phyloP scores from a whole-genome alignment of 2,113 vertebrate species.

The Microtus ochrogaster region DNA sequence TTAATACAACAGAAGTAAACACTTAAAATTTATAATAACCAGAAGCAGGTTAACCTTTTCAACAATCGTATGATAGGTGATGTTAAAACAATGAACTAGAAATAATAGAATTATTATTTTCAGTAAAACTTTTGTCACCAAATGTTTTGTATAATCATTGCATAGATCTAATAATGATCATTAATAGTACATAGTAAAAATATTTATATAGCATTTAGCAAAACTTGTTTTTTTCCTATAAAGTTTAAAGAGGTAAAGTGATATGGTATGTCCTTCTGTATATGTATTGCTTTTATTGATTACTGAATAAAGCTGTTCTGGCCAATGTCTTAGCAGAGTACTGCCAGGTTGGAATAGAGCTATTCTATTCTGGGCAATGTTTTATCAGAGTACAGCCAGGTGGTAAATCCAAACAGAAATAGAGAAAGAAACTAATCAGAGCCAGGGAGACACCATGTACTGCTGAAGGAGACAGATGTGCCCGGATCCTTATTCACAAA shows the following conservation, averaged over 20 bases:
- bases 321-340: too few species aligned
- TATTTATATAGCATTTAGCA: conserved; percentile 19
- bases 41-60: not conserved
- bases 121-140: not conserved
- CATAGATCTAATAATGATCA: conserved; percentile 26
- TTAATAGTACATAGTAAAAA: conserved; percentile 18
- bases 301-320: too few species aligned
- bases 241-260: not conserved
- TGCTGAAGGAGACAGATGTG: too few species aligned
- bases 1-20: not conserved
- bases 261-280: too few species aligned
- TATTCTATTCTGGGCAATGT: too few species aligned
- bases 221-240: not conserved
- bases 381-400: too few species aligned
- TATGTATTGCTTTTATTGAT: too few species aligned
- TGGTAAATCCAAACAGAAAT: too few species aligned
- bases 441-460: too few species aligned
- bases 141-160: conserved; percentile 49
- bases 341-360: too few species aligned
- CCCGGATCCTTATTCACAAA: too few species aligned
- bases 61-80: not conserved
- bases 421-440: too few species aligned
- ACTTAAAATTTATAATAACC: not conserved
- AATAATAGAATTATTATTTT: not conserved
- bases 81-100: not conserved